phyloP scores from a whole-genome alignment of 2,888 invertebrate species.

The Leptinotarsa rubiginosa region DNA sequence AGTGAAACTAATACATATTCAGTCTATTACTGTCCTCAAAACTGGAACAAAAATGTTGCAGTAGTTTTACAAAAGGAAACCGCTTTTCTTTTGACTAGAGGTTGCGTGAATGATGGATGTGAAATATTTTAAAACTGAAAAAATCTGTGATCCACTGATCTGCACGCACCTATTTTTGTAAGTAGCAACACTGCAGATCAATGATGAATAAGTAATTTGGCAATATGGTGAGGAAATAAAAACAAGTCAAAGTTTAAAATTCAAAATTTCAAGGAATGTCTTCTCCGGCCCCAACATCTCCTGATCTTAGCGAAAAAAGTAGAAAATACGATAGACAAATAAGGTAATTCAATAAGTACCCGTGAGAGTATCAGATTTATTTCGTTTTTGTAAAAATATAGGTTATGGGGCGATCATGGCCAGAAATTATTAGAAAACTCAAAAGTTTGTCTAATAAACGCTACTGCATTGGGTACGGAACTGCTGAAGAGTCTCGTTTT shows the following conservation, averaged over 20 bases:
- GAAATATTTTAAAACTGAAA: no score
- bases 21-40: no score
- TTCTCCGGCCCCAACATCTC: constrained; percentile 75
- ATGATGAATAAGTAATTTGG: no score
- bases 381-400: constrained; percentile 58
- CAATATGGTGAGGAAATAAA: neutral
- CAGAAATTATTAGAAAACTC: constrained; percentile 89
- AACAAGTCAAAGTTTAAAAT: neutral
- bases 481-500: constrained; percentile 93
- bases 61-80: no score
- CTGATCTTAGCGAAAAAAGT: constrained; percentile 76
- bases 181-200: no score
- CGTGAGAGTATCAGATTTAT: constrained; percentile 7
- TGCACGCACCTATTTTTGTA: no score
- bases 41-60: no score
- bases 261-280: constrained; percentile 65
- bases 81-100: no score
- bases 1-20: no score
- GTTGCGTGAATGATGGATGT: no score
- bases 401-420: constrained; percentile 99
- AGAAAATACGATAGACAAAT: constrained; percentile 83
- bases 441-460: constrained; percentile 93
- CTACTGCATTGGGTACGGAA: constrained; percentile 94
- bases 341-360: constrained; percentile 55
- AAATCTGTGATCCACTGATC: no score